Base-by-base conservation (phyloP, 2,888 invertebrate species). In the Drosophila histrio region DNA sequence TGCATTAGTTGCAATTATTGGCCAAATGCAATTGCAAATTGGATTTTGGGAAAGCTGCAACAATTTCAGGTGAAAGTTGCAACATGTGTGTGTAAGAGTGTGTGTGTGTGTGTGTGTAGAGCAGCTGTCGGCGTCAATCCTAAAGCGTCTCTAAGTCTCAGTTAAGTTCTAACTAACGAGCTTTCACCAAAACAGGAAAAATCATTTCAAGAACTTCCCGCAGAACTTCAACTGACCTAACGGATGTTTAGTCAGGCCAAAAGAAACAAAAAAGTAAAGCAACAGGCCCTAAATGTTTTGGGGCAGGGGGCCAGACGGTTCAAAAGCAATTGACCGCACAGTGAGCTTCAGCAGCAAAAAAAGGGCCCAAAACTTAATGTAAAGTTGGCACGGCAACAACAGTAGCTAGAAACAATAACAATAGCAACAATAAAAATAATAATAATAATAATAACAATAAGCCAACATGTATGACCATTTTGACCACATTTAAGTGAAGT, bases 401-500 rank as follows among this genome's bases (percentile, higher is more conserved):
- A 52, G 61, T 41, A 68, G 59, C 44, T 24, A 60, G 71, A 78
- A 79, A 67, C 67, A 79, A 73, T 70, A 82, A 80, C 63, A 75
- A 78, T 65, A 61, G 62, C 39, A 62, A 72, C 43, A 71, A 57
- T 38, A 57, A 47, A 11, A 62, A 49, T 44, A 49, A 73, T 58
- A 78, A 70, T 71, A 74, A 63, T 50, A 56, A 39, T 44, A 60
- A 52, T 41, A 64, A 77, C 59, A 75, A 68, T 75, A 50, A 59
- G 32, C 44, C 57, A 47, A 74, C 81, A 87, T 77, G 74, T 77
- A 65, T 80, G 77, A 75, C 72, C 81, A 82, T 82, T 79, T 79
- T 80, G 77, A 76, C 73, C 82, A 85, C 68, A 52, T 86, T 82
- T 82, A 87, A 89, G 89, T 89, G 89, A 89, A 89, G 89, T 89